Evolutionary conservation across 2,888 invertebrate species (phyloP), one percentile per base, ranked within the genome.

Genomic region (Eristalis arbustorum): DNA sequence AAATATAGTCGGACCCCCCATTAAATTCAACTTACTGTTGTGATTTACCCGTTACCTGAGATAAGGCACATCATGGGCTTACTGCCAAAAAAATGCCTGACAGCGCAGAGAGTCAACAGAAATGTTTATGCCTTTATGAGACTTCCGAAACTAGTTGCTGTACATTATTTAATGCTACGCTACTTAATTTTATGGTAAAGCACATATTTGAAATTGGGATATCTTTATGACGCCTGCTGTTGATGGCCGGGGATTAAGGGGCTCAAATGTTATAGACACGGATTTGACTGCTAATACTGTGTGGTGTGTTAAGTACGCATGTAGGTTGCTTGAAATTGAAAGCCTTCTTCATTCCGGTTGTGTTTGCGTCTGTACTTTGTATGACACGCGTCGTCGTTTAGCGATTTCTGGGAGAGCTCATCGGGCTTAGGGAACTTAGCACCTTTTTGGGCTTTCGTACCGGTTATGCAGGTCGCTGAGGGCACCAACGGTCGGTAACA

Each of bases 101-200:
- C 23, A 37, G 22, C 13, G 4, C 28, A 40, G 28, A 25, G 40
- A 71, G 61, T 61, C 71, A 71, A 71, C 61, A 71, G 28, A 42
- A 25, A n/a, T 62, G 71, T 62, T 71, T 71, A 61, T 40, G n/a
- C 61, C n/a, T 67, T 67, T 71, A 40, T 71, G 59, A 42, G 37
- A 22, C 64, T 37, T 34, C n/a, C 34, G 18, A 49, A 68, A 69
- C 25, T 56, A 31, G 18, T 61, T 25, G 14, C 13, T 40, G 61
- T 61, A 13, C 23, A 8, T n/a, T 18, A 37, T 28, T 37, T 61
- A 71, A 28, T n/a, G 61, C 18, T 37, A 28, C 13, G 40, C 61
- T 71, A 18, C 61, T 71, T 37, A 10, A 25, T 71, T 71, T 71
- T 62, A 61, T 71, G 25, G 28, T 18, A 49, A 49, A 40, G 25